A percentile compares a stretch with the other conserved stretches of the same genome.
Conservation (phyloP, 1,140 invertebrate species). For the Linepithema humile region DNA sequence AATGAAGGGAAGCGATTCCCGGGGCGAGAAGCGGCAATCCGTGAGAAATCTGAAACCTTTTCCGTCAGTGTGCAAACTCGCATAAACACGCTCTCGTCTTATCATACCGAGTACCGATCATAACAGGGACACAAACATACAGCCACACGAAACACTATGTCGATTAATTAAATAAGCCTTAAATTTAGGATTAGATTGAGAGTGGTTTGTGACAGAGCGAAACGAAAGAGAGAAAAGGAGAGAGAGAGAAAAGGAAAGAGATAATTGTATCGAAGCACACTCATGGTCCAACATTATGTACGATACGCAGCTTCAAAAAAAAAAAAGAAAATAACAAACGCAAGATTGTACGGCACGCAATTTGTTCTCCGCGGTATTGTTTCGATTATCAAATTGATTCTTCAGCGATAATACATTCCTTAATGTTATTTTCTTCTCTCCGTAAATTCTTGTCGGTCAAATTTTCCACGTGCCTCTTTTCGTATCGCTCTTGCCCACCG, state of each 20-base stretch:
- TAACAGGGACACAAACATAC: constrained; percentile 68
- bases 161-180: constrained; percentile 79
- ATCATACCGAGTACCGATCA: constrained; percentile 56
- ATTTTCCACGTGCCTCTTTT: constrained; percentile 13
- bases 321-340: not conserved
- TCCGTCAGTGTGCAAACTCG: constrained; percentile 15
- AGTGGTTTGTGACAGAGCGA: constrained; percentile 37
- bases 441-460: not conserved
- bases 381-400: constrained; percentile 1
- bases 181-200: constrained; percentile 74
- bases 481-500: not conserved
- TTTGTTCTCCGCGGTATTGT: not conserved
- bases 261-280: constrained; percentile 25
- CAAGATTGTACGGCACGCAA: not conserved
- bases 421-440: constrained; percentile 12
- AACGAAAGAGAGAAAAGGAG: constrained; percentile 27
- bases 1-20: not conserved
- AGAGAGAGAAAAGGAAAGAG: not conserved
- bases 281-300: constrained; percentile 4
- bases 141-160: constrained; percentile 71
- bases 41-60: constrained; percentile 7
- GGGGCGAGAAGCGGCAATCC: not conserved
- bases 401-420: constrained; percentile 14
- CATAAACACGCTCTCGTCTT: constrained; percentile 45
- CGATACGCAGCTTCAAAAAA: not conserved